Evolutionary conservation across 2,113 vertebrate genomes (phyloP), one percentile per base, ranked within the genome.

Genomic region (Tragelaphus strepsiceros): DNA sequence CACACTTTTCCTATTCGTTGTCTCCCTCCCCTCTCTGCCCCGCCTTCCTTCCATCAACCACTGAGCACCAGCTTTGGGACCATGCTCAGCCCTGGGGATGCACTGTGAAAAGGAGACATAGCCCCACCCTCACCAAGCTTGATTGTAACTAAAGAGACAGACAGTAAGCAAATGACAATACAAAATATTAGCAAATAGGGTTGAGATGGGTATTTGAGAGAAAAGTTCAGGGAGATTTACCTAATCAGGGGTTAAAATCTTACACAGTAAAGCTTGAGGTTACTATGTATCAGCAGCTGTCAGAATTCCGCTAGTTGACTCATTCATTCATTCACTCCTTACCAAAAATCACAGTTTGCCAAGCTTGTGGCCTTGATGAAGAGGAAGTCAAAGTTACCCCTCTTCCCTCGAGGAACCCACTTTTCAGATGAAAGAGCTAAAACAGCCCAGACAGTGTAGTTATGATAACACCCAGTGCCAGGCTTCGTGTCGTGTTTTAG

Each of bases 231-330:
- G 28, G 10, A 17, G 21, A 6, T 49, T 39, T 28, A 32, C 14
- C 32, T 59, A 17, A 80, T 32, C 32, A 24, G 56, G 28, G 49
- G 7, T 49, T 51, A 30, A 46, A 89, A 39, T 80, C 59, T 26
- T 77, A 30, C 5, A 22, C 78, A 46, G 13, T 21, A 30, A 89
- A 71, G 15, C n/a, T 39, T 0, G 2, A 59, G 39, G 51, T 64
- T 26, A 24, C 56, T 7, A 0, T 1, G 51, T 12, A 28, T 21
- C 14, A 43, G 26, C 28, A 26, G 54, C 61, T 51, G 35, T 71
- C 30, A 30, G 46, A 14, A 1, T 82, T 81, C 78, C 0, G 1
- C 53, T n/a, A 4, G 11, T 9, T 35, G 19, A 9, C 30, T 24
- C 62, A 51, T 80, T 77, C 26, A 30, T 8, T 91, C 77, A 19